Conservation (phyloP, 2,797 vertebrate species). For the Gadopsis marmoratus region DNA sequence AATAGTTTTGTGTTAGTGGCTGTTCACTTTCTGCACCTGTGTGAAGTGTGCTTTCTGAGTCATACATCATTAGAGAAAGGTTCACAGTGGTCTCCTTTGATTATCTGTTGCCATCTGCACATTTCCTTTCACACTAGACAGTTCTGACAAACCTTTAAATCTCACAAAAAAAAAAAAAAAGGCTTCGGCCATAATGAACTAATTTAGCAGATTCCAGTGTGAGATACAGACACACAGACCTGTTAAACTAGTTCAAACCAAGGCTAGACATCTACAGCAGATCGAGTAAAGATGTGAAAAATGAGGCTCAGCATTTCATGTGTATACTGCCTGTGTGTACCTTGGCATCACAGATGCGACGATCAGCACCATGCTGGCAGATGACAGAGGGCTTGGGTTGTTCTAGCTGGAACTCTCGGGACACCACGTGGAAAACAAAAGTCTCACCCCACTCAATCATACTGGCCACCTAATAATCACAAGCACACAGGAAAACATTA, state of each 20-base stretch:
- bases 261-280: constrained; percentile 15
- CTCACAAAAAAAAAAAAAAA: not conserved
- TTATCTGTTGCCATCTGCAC: constrained; percentile 31
- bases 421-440: constrained; percentile 95
- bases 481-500: constrained; percentile 18
- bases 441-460: constrained; percentile 95
- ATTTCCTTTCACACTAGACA: constrained; percentile 32
- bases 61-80: constrained; percentile 46
- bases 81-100: constrained; percentile 20
- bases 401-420: constrained; percentile 95
- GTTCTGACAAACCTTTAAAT: constrained; percentile 33
- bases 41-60: constrained; percentile 32
- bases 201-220: constrained; percentile 24
- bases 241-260: constrained; percentile 21
- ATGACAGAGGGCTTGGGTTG: constrained; percentile 93
- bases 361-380: constrained; percentile 96
- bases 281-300: constrained; percentile 12
- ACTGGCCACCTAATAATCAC: constrained; percentile 86
- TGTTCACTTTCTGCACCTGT: constrained; percentile 12
- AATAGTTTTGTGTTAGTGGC: constrained; percentile 12
- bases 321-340: constrained; percentile 69
- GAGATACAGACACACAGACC: constrained; percentile 13
- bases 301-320: constrained; percentile 8
- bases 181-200: constrained; percentile 39
- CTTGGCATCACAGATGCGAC: constrained; percentile 94